phyloP scores from a whole-genome alignment of 2,888 invertebrate genomes.

The Tachina lurida region DNA sequence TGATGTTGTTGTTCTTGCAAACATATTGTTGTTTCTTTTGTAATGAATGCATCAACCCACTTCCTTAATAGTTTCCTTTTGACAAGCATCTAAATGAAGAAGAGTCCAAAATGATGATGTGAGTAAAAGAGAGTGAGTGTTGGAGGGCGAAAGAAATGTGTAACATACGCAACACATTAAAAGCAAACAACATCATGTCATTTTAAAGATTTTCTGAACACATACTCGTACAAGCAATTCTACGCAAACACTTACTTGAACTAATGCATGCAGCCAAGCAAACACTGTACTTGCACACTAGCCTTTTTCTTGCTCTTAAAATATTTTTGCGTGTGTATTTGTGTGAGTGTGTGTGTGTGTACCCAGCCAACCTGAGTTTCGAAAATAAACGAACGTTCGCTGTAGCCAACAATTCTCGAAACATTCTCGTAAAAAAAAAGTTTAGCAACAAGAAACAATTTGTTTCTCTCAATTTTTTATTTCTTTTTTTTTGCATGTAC shows the following conservation, averaged over 20 bases:
- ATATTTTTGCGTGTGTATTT: background rate
- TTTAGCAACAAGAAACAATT: too few species aligned
- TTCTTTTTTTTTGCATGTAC: too few species aligned
- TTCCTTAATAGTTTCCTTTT: slow-evolving; percentile 58
- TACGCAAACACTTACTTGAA: slow-evolving; percentile 16
- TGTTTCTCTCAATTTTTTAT: too few species aligned
- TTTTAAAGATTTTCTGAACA: slow-evolving; percentile 36
- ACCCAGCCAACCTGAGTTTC: too few species aligned
- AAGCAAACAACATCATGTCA: slow-evolving; percentile 35
- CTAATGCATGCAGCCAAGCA: background rate
- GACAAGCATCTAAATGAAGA: slow-evolving; percentile 19
- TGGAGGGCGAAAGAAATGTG: background rate
- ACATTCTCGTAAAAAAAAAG: too few species aligned
- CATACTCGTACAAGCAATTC: background rate
- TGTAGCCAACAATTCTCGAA: too few species aligned
- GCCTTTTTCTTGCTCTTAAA: background rate
- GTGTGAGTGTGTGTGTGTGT: too few species aligned
- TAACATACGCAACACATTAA: background rate
- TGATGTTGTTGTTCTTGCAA: background rate
- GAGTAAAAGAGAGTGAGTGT: too few species aligned
- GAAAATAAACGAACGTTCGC: too few species aligned
- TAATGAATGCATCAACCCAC: slow-evolving; percentile 35
- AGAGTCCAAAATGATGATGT: background rate
- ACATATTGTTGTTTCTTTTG: slow-evolving; percentile 7
- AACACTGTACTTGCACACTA: background rate